phyloP scores from a whole-genome alignment of 2,797 vertebrate genomes.

The Pipistrellus pygmaeus region DNA sequence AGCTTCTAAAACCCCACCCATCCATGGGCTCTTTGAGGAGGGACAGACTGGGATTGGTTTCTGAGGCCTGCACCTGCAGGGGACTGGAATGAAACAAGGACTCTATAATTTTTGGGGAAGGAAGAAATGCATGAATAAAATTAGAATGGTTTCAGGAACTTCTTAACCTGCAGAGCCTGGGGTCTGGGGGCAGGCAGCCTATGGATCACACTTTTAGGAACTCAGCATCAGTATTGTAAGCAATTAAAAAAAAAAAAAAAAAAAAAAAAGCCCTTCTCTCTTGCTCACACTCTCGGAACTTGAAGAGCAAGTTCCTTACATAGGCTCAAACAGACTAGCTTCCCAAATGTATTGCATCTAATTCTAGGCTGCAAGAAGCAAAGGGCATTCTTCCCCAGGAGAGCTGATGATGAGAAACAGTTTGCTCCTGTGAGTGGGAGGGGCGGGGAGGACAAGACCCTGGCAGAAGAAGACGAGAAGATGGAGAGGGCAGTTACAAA shows the following conservation, averaged over 20 bases:
- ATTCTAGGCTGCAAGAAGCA: neutral
- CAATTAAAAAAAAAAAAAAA: neutral
- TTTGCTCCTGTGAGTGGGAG: neutral
- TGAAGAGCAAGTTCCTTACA: neutral
- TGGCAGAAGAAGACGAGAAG: neutral
- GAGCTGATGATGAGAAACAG: neutral
- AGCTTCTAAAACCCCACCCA: neutral
- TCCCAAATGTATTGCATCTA: neutral
- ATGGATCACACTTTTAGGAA: neutral
- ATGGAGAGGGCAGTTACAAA: neutral
- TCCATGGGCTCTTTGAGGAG: neutral
- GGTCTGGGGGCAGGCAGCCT: neutral
- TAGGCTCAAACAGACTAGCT: neutral
- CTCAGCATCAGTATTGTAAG: neutral
- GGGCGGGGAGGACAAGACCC: too few relatives aligned
- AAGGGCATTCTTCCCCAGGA: neutral
- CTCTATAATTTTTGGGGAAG: neutral
- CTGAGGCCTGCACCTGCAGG: neutral
- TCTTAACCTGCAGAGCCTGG: neutral
- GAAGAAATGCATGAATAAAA: neutral
- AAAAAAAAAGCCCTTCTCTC: neutral
- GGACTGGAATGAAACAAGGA: neutral
- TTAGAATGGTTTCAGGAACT: neutral
- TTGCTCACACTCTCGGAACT: neutral
- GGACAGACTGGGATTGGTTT: neutral